Percentiles rank a stretch among this genome's conserved stretches.
phyloP scores from a whole-genome alignment of 2,888 invertebrate species.

The Monoplex corrugatus region DNA sequence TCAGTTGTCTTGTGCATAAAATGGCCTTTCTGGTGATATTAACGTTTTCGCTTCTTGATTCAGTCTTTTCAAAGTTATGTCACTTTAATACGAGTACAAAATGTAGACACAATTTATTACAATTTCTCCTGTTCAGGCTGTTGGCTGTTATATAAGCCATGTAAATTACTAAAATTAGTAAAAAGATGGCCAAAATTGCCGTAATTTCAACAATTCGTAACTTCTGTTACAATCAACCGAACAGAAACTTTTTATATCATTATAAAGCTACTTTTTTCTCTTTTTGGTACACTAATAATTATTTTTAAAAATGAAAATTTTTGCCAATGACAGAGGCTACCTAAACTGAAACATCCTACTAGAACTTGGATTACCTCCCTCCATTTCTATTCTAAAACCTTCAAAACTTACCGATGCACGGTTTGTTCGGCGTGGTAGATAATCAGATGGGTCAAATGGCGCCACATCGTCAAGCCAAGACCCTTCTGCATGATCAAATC shows the following conservation, averaged over 20 bases:
- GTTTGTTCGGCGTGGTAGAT: background rate
- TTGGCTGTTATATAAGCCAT: too few species aligned
- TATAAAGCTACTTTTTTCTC: background rate
- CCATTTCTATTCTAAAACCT: background rate
- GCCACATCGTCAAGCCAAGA: background rate
- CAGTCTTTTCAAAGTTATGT: too few species aligned
- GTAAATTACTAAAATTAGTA: too few species aligned
- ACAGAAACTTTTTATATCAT: background rate
- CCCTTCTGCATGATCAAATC: background rate
- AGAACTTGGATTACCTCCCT: background rate
- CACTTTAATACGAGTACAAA: too few species aligned
- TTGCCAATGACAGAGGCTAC: background rate
- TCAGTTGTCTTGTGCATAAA: too few species aligned
- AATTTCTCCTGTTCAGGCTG: too few species aligned
- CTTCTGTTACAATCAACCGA: background rate
- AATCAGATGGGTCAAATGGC: background rate
- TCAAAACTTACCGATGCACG: conserved; percentile 5
- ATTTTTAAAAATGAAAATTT: background rate
- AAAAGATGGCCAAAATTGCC: too few species aligned
- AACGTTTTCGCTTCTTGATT: too few species aligned
- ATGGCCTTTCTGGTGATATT: too few species aligned
- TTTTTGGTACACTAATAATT: background rate
- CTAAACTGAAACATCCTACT: background rate
- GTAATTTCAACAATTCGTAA: too few species aligned
- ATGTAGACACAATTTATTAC: too few species aligned